Percentiles rank a stretch among this genome's conserved stretches.
Conservation (phyloP, 2,888 invertebrate species). For the Rosalia funebris region DNA sequence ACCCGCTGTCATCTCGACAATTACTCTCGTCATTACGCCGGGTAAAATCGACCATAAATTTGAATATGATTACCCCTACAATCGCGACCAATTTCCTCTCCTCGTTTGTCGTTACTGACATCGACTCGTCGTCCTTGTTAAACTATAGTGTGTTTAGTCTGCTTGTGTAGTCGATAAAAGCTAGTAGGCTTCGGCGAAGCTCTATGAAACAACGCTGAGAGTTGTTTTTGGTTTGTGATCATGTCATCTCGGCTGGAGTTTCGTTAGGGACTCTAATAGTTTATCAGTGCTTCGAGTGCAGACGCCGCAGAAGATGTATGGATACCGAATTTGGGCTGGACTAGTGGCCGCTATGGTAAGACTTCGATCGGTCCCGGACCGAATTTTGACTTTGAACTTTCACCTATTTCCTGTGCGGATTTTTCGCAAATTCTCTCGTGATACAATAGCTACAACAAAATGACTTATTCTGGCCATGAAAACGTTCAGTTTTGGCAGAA, state of each 20-base stretch:
- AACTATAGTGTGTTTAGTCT: conserved; percentile 18
- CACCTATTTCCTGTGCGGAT: no score
- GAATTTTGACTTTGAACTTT: no score
- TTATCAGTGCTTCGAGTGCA: background rate
- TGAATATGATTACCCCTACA: conserved; percentile 13
- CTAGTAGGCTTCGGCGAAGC: conserved; percentile 3
- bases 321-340: background rate
- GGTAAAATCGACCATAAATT: background rate
- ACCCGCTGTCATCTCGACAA: background rate
- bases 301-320: conserved; percentile 7
- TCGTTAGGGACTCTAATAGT: background rate
- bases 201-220: background rate
- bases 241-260: background rate
- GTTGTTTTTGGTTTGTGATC: background rate
- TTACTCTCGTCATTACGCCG: background rate
- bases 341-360: conserved; percentile 16
- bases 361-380: no score
- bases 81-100: conserved; percentile 16
- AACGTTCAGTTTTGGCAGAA: no score
- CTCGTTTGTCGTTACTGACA: conserved; percentile 11
- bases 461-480: no score
- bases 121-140: conserved; percentile 21
- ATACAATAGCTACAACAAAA: no score
- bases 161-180: conserved; percentile 9
- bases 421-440: no score